Percentiles rank a stretch among this genome's conserved stretches.
These are phyloP conservation scores for Melinopterus prodromus DNA, from an alignment of 2,888 invertebrate species.

Conservation along the genomic window DNA sequence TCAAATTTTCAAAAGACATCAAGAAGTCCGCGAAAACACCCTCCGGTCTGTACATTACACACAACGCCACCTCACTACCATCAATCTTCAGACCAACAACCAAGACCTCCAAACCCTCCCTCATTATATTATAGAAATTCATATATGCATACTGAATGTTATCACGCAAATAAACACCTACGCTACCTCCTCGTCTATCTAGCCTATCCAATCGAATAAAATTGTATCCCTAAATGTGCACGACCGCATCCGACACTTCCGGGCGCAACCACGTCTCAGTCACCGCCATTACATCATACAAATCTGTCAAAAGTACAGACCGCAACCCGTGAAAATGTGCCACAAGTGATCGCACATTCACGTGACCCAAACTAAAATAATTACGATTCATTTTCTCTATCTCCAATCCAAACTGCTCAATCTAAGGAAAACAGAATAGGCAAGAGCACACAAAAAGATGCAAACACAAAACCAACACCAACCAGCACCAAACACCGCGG, in stretches of 20 bases:
- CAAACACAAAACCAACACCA: neutral
- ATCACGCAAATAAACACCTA: neutral
- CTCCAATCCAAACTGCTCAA: neutral
- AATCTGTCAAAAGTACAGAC: neutral
- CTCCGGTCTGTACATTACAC: neutral
- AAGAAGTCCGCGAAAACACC: neutral
- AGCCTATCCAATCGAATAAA: neutral
- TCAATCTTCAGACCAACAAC: neutral
- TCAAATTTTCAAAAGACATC: neutral
- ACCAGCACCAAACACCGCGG: neutral
- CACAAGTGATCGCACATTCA: neutral
- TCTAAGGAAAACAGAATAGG: neutral
- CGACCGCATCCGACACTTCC: neutral
- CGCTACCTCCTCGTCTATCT: neutral
- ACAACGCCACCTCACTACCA: neutral
- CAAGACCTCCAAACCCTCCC: neutral
- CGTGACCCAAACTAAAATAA: neutral
- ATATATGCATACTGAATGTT: neutral
- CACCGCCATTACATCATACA: neutral
- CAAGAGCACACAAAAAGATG: neutral
- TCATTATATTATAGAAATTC: neutral
- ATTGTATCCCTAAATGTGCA: neutral
- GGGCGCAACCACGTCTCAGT: neutral
- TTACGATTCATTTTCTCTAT: neutral
- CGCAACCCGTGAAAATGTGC: neutral